A percentile compares a stretch with the other conserved stretches of the same genome.
These are phyloP conservation scores for Morus bassanus DNA, from an alignment of 2,797 vertebrate species.

Conservation along the genomic window DNA sequence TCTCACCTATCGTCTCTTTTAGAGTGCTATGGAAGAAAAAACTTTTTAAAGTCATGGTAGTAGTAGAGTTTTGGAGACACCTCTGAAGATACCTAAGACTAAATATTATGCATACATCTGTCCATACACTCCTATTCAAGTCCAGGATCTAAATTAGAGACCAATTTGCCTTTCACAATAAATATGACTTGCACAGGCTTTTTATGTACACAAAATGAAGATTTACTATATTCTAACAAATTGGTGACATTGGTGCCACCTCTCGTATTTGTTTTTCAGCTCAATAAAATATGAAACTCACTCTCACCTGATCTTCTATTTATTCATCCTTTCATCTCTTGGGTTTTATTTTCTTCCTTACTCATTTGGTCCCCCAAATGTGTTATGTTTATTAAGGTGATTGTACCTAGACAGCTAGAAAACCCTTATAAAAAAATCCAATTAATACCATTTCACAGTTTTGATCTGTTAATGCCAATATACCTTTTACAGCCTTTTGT, in stretches of 20 bases:
- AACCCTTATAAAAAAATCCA: not conserved
- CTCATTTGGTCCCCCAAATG: not conserved
- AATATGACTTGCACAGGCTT: not conserved
- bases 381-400: not conserved
- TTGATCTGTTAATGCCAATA: not conserved
- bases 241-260: not conserved
- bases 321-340: not conserved
- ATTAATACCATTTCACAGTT: not conserved
- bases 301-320: not conserved
- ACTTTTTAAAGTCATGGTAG: not conserved
- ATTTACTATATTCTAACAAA: not conserved
- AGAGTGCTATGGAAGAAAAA: not conserved
- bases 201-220: not conserved
- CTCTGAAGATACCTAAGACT: not conserved
- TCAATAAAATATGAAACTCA: not conserved
- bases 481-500: not conserved
- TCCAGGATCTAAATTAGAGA: not conserved
- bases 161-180: not conserved
- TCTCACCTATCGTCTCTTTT: not conserved
- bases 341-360: not conserved
- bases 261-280: not conserved
- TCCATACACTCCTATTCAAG: not conserved
- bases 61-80: not conserved
- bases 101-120: not conserved
- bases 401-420: not conserved